These are phyloP conservation scores for Harpalus rufipes DNA, from an alignment of 2,888 invertebrate species.

Conservation along the genomic window DNA sequence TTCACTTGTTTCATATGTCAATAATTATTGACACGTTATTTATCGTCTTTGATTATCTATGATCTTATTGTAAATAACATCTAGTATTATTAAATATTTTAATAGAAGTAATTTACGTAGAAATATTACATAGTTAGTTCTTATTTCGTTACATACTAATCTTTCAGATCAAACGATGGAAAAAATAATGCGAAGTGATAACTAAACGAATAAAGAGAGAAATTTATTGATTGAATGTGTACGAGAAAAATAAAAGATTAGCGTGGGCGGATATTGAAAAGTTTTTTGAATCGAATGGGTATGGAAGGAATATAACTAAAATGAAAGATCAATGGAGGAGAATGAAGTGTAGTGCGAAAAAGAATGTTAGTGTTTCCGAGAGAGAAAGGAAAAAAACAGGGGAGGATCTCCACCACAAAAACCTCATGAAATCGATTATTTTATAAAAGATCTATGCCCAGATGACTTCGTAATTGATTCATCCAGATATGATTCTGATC, in stretches of 20 bases:
- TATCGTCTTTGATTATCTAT: no score
- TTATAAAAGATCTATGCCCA: conserved; percentile 11
- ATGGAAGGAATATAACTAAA: neutral
- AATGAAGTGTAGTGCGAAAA: conserved; percentile 40
- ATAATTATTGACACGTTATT: neutral
- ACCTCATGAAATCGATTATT: neutral
- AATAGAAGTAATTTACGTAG: neutral
- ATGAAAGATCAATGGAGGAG: conserved; percentile 49
- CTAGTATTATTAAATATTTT: neutral
- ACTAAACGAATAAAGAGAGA: neutral
- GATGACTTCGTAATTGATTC: conserved; percentile 24
- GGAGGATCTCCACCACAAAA: conserved; percentile 30
- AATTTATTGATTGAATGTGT: conserved; percentile 16
- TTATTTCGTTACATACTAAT: neutral
- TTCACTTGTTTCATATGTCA: neutral
- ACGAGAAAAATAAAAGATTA: neutral
- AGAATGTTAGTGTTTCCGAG: conserved; percentile 4
- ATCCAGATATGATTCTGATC: conserved; percentile 6
- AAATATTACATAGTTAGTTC: neutral
- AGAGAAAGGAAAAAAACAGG: conserved; percentile 9
- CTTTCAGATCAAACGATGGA: neutral
- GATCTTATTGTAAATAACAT: neutral
- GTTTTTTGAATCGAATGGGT: conserved; percentile 17
- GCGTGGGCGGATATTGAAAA: conserved; percentile 24
- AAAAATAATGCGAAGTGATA: neutral